Base-by-base conservation (phyloP, 2,888 invertebrate species). In the Mythimna vitellina region DNA sequence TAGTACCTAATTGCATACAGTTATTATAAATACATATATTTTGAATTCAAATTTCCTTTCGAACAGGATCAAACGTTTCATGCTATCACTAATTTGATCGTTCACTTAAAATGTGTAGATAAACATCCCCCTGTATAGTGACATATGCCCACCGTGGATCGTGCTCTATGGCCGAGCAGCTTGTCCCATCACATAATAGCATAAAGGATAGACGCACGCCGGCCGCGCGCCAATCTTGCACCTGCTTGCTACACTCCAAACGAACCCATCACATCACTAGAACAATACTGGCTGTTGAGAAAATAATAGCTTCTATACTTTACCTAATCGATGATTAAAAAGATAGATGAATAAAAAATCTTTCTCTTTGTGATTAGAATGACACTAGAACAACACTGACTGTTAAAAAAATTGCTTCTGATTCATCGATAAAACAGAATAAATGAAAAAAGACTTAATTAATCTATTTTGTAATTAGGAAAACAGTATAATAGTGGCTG, bases 201-300 rank as follows among this genome's bases (percentile, higher is more conserved):
- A 88, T 90, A 92, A 94, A 93, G 92, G 94, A 94, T 95, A 94
- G 93, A 90, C 94, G 90, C 91, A 87, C 86, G 93, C 90, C 87
- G 77, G 81, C 84, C 83, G 78, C 78, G 80, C 79, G 81, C 84
- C 85, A 86, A 53, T 64, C 74, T 82, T 84, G 88, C 90, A 90
- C 90, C 90, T 91, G 90, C 89, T 73, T 56, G 38, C 29, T 42
- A 14, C 12, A 22, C 70, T 25, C 73, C 76, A 86, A 81, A 81
- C 83, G 67, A 68, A 29, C 54, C n/a, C 10, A 56, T 61, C 65
- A 61, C 73, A 56, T 61, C 65, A 61, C 73, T 80, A 65, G 65
- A 76, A 82, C 60, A 65, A 53, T 54, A 38, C 22, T 58, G 38
- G 35, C 14, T 8, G 58, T 35, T 38, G 4, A 58, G 10, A 32